Conservation (phyloP, 2,888 invertebrate species). For the Podotricha telesiphe region DNA sequence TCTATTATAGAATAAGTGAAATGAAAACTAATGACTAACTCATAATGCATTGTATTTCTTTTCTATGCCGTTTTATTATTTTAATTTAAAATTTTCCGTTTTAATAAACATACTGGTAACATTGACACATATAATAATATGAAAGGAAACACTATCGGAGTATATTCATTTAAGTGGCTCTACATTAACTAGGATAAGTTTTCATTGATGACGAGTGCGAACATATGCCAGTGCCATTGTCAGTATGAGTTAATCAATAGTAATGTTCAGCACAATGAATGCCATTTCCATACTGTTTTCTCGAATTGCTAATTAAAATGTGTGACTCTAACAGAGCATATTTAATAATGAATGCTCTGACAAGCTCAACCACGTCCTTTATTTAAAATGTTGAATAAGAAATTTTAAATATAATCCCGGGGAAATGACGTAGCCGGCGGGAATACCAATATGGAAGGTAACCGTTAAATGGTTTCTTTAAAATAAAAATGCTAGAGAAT, state of each 20-base stretch:
- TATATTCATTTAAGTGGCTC: constrained; percentile 19
- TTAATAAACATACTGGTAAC: background rate
- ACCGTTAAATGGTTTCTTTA: constrained; percentile 56
- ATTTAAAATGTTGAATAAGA: constrained; percentile 34
- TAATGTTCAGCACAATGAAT: constrained; percentile 1
- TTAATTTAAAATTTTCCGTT: background rate
- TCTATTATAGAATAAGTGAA: background rate
- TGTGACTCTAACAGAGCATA: constrained; percentile 10
- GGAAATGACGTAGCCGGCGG: constrained; percentile 37
- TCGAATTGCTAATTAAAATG: constrained; percentile 6
- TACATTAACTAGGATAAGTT: constrained; percentile 24
- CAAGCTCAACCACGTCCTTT: constrained; percentile 20
- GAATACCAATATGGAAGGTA: constrained; percentile 43
- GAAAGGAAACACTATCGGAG: constrained; percentile 3
- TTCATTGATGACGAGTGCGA: constrained; percentile 16
- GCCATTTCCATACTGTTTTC: background rate
- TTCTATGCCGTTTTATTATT: constrained; percentile 1
- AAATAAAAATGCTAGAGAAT: constrained; percentile 70
- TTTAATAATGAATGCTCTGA: constrained; percentile 15
- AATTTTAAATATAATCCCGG: constrained; percentile 36
- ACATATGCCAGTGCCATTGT: constrained; percentile 1
- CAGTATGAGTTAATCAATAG: constrained; percentile 3
- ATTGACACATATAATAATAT: constrained; percentile 14
- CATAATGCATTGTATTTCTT: background rate
- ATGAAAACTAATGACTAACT: constrained; percentile 5